A percentile compares a stretch with the other conserved stretches of the same genome.
phyloP scores from a whole-genome alignment of 2,113 vertebrate genomes.

The Grammomys dolichurus region DNA sequence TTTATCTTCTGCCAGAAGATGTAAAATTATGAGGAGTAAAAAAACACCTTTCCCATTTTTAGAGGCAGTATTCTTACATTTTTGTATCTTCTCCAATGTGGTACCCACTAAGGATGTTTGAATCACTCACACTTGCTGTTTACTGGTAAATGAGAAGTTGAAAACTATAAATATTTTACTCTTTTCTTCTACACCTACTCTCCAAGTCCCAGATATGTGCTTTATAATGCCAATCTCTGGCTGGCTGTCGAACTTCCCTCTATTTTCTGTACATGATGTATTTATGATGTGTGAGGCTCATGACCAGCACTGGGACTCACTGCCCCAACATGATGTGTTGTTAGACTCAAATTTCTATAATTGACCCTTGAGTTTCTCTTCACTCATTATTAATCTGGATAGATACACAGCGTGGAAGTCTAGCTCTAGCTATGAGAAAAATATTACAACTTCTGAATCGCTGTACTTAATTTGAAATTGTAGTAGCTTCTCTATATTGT shows the following conservation, averaged over 20 bases:
- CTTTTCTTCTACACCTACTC: slow-evolving; percentile 68
- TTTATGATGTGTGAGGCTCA: slow-evolving; percentile 75
- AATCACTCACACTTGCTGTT: slow-evolving; percentile 46
- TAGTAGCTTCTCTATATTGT: slow-evolving; percentile 21
- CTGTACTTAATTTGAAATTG: slow-evolving; percentile 55
- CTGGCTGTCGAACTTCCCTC: slow-evolving; percentile 62
- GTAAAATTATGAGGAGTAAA: background rate
- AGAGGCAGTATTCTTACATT: background rate
- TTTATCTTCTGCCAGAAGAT: slow-evolving; percentile 31
- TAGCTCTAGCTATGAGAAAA: slow-evolving; percentile 58
- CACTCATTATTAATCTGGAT: slow-evolving; percentile 77
- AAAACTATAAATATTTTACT: slow-evolving; percentile 80
- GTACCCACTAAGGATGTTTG: slow-evolving; percentile 9
- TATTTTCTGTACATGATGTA: slow-evolving; percentile 74
- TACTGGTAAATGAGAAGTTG: slow-evolving; percentile 75
- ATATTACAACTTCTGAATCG: slow-evolving; percentile 57
- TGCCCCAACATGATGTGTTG: slow-evolving; percentile 68
- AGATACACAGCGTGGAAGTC: slow-evolving; percentile 49
- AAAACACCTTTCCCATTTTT: slow-evolving; percentile 40
- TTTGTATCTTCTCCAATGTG: slow-evolving; percentile 38
- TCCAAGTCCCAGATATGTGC: slow-evolving; percentile 75
- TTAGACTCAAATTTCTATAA: slow-evolving; percentile 77
- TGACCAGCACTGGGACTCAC: slow-evolving; percentile 62
- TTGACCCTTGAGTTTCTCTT: slow-evolving; percentile 72
- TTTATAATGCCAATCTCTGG: slow-evolving; percentile 80